Conservation (phyloP, 2,113 vertebrate genomes). For the Hassar affinis region DNA sequence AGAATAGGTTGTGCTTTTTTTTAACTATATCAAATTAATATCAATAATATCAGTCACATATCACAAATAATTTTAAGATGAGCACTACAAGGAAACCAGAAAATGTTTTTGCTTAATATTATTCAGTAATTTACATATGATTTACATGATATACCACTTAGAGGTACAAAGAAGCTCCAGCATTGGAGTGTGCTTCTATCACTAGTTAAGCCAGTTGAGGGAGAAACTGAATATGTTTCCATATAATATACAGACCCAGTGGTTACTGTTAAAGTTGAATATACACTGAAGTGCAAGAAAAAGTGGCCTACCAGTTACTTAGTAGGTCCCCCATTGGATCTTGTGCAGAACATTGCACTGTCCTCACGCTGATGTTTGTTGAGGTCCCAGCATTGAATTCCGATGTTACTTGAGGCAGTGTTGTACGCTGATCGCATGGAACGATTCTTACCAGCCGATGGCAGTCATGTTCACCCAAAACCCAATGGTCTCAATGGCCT, state of each 20-base stretch:
- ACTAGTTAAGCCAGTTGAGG: not conserved
- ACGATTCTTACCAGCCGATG: too few relatives aligned
- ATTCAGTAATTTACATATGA: not conserved
- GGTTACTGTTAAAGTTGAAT: not conserved
- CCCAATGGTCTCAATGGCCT: too few relatives aligned
- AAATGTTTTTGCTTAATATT: not conserved
- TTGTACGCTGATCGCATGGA: too few relatives aligned
- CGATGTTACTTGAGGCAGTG: too few relatives aligned
- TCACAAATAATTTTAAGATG: not conserved
- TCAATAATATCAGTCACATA: too few relatives aligned
- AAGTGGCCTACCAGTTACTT: too few relatives aligned
- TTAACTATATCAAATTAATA: too few relatives aligned
- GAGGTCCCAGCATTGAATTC: too few relatives aligned
- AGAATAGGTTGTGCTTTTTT: not conserved
- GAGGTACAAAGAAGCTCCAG: not conserved
- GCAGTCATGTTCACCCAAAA: too few relatives aligned
- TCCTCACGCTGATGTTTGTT: too few relatives aligned
- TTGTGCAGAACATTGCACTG: too few relatives aligned
- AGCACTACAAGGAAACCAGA: not conserved
- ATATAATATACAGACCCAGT: not conserved
- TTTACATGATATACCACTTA: not conserved
- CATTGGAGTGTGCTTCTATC: not conserved
- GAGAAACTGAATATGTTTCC: not conserved
- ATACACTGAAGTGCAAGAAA: not conserved
- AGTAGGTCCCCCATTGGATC: too few relatives aligned